phyloP scores from a whole-genome alignment of 2,888 invertebrate species.

The Nephrotoma appendiculata region DNA sequence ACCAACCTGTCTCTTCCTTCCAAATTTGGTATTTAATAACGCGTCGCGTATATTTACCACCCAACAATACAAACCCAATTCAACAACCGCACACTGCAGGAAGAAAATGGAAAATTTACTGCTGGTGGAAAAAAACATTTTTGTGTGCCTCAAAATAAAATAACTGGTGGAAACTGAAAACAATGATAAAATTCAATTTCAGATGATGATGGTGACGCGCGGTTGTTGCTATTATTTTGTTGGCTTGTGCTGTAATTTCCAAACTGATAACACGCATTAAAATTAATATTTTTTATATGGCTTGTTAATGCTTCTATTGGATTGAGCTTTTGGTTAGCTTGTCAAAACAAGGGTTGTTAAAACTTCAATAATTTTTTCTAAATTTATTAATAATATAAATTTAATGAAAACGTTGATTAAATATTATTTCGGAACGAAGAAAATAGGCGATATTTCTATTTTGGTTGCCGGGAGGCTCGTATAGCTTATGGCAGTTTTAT shows the following conservation, averaged over 20 bases:
- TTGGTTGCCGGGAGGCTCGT: too few relatives aligned
- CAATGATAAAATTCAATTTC: not conserved
- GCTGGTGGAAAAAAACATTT: not conserved
- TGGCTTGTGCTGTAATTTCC: not conserved
- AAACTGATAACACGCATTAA: not conserved
- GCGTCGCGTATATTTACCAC: not conserved
- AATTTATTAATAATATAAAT: not conserved
- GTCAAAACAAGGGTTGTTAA: too few relatives aligned
- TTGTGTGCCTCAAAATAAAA: not conserved
- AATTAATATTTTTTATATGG: not conserved
- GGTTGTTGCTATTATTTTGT: not conserved
- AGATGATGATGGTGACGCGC: not conserved
- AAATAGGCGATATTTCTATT: too few relatives aligned
- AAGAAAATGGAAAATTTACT: not conserved
- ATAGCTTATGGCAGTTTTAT: too few relatives aligned
- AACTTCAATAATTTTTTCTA: too few relatives aligned
- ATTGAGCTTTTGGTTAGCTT: not conserved
- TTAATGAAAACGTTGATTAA: not conserved
- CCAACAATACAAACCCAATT: not conserved
- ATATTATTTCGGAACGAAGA: not conserved
- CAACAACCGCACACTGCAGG: not conserved
- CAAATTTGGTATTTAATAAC: not conserved
- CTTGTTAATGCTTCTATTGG: not conserved
- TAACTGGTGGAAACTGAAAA: not conserved
- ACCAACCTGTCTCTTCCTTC: not conserved